A percentile compares a stretch with the other conserved stretches of the same genome.
These are phyloP conservation scores for Napeogenes inachia DNA, from an alignment of 2,888 invertebrate genomes.

Conservation along the genomic window DNA sequence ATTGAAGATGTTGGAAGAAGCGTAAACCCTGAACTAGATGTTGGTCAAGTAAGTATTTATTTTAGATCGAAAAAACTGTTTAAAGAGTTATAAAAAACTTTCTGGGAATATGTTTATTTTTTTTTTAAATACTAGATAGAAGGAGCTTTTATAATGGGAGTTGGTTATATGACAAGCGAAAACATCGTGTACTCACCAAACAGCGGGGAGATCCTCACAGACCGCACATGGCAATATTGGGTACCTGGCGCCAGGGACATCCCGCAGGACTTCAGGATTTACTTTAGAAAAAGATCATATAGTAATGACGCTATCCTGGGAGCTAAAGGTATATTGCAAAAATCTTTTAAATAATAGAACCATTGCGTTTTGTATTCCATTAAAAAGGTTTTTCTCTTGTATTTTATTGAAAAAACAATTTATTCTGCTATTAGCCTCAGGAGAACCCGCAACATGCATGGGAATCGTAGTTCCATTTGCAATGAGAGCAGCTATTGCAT, in stretches of 20 bases:
- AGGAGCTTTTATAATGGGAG: slow-evolving; percentile 83
- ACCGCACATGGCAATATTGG: slow-evolving; percentile 85
- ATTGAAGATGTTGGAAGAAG: slow-evolving; percentile 83
- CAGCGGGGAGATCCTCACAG: slow-evolving; percentile 80
- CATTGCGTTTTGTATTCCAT: no score
- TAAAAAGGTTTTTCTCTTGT: no score
- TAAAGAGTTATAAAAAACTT: no score
- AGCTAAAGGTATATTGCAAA: slow-evolving; percentile 40
- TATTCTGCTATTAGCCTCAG: slow-evolving; percentile 46
- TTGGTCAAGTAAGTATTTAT: slow-evolving; percentile 77
- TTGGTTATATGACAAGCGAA: slow-evolving; percentile 83
- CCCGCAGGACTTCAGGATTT: slow-evolving; percentile 80
- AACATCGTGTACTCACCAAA: slow-evolving; percentile 76
- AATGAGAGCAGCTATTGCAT: slow-evolving; percentile 76
- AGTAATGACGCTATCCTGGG: slow-evolving; percentile 37
- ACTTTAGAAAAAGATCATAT: slow-evolving; percentile 57
- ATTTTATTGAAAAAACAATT: not conserved
- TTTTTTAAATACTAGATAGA: slow-evolving; percentile 54
- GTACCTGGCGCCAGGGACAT: slow-evolving; percentile 83
- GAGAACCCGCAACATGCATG: slow-evolving; percentile 63
- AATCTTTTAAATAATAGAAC: no score
- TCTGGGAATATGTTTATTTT: no score
- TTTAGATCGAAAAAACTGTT: no score
- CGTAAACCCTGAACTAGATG: slow-evolving; percentile 82
- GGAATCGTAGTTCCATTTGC: slow-evolving; percentile 68